Conservation (phyloP, 2,888 invertebrate genomes). For the Drosophila greeni region DNA sequence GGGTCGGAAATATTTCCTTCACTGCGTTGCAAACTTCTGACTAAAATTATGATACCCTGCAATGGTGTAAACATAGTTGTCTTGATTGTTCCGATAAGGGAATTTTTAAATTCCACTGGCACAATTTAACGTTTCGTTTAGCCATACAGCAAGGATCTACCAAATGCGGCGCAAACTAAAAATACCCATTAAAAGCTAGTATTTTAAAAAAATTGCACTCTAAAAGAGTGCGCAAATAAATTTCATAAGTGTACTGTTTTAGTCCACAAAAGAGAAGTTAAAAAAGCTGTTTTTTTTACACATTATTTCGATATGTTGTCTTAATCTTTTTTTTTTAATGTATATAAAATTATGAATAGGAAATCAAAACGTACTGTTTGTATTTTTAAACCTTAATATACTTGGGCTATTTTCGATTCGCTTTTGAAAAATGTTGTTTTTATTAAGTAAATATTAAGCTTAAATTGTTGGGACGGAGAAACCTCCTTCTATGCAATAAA, state of each 20-base stretch:
- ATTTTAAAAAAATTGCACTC: not conserved
- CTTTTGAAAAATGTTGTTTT: constrained; percentile 3
- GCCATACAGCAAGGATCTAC: not conserved
- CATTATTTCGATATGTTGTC: constrained; percentile 20
- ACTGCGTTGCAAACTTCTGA: not conserved
- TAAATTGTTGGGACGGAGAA: constrained; percentile 61
- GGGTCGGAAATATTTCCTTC: too few species aligned
- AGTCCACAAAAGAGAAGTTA: constrained; percentile 5
- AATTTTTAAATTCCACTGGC: not conserved
- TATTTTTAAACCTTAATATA: not conserved
- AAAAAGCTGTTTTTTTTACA: not conserved
- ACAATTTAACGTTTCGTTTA: not conserved
- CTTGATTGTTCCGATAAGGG: not conserved
- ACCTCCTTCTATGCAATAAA: constrained; percentile 51
- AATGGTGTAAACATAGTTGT: not conserved
- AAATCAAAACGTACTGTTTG: constrained; percentile 1
- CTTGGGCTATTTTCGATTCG: constrained; percentile 19
- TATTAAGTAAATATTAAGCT: constrained; percentile 21
- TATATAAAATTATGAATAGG: constrained; percentile 20
- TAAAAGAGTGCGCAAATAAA: too few species aligned
- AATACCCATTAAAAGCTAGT: too few species aligned
- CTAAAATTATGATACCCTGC: too few species aligned
- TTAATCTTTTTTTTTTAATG: constrained; percentile 21
- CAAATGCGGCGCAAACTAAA: not conserved
- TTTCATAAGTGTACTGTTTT: not conserved